Evolutionary conservation across 1,140 invertebrate genomes (phyloP).

Genomic region (Periplaneta americana): DNA sequence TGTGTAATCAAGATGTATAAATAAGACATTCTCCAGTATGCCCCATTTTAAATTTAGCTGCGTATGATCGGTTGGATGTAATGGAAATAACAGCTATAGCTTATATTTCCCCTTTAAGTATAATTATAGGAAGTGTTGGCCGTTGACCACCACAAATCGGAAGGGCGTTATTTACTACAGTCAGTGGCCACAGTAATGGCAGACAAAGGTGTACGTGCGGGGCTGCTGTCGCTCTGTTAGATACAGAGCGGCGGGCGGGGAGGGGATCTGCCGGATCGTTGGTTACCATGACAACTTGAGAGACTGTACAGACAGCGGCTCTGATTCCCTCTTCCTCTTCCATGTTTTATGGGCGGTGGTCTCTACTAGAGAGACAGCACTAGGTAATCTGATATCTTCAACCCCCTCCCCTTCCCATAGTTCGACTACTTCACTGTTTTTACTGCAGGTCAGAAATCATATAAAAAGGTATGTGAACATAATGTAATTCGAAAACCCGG

Average conservation of each 20-base stretch:
- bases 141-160: background rate
- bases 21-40: no score
- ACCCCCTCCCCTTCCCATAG: no score
- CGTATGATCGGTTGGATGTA: no score
- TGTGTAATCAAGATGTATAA: no score
- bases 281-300: background rate
- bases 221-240: no score
- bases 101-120: background rate
- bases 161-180: no score
- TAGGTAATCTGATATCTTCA: background rate
- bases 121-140: background rate
- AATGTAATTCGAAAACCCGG: background rate
- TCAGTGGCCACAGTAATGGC: background rate
- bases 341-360: background rate
- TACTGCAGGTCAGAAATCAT: background rate
- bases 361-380: background rate
- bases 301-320: background rate
- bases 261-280: background rate
- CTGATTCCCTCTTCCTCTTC: background rate
- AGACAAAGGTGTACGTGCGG: background rate
- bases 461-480: background rate
- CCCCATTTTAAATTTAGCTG: no score
- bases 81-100: no score
- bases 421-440: background rate
- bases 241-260: no score